phyloP scores from a whole-genome alignment of 2,113 vertebrate species.

The Galbula dea region DNA sequence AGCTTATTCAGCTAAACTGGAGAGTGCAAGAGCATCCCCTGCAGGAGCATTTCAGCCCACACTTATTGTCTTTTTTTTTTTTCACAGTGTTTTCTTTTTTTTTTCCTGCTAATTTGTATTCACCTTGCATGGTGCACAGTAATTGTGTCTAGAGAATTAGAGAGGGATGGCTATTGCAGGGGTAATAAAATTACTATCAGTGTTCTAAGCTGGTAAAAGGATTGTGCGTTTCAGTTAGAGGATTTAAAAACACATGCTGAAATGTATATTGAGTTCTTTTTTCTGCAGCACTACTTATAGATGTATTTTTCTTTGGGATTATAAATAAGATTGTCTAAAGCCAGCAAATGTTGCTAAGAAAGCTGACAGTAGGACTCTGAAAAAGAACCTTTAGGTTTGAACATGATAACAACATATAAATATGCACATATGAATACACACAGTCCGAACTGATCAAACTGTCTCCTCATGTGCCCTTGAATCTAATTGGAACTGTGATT shows the following conservation, averaged over 20 bases:
- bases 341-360: not conserved
- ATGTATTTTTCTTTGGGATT: not conserved
- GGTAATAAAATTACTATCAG: conserved; percentile 64
- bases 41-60: not conserved
- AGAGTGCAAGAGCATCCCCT: conserved; percentile 63
- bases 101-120: conserved; percentile 61
- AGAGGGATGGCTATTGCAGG: conserved; percentile 38
- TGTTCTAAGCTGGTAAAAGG: conserved; percentile 61
- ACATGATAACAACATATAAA: not conserved
- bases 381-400: not conserved
- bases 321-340: not conserved
- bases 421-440: not conserved
- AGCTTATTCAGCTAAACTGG: not conserved
- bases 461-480: not conserved
- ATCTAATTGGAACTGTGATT: not conserved
- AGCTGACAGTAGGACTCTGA: not conserved
- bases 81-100: not conserved
- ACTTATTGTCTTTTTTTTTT: not conserved
- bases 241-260: conserved; percentile 60
- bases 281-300: not conserved
- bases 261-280: conserved; percentile 2
- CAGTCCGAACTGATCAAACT: not conserved
- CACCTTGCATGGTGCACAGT: conserved; percentile 20
- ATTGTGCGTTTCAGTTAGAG: conserved; percentile 59
- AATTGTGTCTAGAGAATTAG: conserved; percentile 66